These are phyloP conservation scores for Rhogogaster chlorosoma DNA, from an alignment of 2,888 invertebrate species.

Conservation along the genomic window DNA sequence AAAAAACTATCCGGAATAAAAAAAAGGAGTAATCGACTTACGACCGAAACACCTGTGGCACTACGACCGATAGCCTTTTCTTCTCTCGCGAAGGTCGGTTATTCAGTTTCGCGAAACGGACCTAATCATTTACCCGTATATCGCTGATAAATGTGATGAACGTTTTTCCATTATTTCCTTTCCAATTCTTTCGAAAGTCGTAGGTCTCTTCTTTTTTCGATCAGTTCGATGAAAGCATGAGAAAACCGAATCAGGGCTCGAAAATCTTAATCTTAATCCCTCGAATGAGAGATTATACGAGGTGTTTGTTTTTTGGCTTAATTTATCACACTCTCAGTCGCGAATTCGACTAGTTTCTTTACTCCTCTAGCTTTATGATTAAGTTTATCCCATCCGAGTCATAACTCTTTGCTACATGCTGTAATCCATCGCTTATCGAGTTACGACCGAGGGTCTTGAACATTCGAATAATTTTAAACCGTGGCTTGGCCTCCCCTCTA, in stretches of 20 bases:
- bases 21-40: not conserved
- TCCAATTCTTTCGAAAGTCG: not conserved
- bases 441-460: not conserved
- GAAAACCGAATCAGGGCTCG: not conserved
- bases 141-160: not conserved
- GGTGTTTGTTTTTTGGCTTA: not conserved
- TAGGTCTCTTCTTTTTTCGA: not conserved
- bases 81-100: not conserved
- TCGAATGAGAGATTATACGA: not conserved
- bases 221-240: not conserved
- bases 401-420: not conserved
- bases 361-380: not conserved
- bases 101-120: not conserved
- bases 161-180: no score
- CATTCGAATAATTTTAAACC: not conserved
- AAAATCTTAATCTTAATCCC: slow-evolving; percentile 18
- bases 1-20: not conserved
- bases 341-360: not conserved
- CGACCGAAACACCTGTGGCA: slow-evolving; percentile 36
- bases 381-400: not conserved
- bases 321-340: not conserved
- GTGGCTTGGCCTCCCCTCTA: not conserved
- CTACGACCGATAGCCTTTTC: not conserved
- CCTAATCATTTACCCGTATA: not conserved
- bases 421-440: slow-evolving; percentile 1